Evolutionary conservation across 2,888 invertebrate genomes (phyloP).

Genomic region (Alcis repandata): DNA sequence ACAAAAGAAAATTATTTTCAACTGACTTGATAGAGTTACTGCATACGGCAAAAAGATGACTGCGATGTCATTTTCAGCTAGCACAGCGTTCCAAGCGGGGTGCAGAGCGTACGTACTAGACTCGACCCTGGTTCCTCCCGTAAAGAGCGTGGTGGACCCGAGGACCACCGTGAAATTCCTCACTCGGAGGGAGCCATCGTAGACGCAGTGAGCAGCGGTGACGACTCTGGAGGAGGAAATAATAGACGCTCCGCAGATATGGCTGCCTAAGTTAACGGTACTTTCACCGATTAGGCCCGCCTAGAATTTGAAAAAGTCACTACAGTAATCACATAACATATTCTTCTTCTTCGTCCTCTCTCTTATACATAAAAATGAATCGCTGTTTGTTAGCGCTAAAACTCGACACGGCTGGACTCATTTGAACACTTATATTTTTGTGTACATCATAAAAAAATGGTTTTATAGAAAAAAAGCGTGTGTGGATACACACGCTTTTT

Average conservation of each 20-base stretch:
- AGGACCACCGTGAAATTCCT: slow-evolving; percentile 61
- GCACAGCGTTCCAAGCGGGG: slow-evolving; percentile 54
- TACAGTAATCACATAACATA: no score
- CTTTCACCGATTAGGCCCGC: slow-evolving; percentile 40
- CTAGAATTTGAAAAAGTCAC: no score
- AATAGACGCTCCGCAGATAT: slow-evolving; percentile 65
- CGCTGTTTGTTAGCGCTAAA: no score
- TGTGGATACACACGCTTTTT: no score
- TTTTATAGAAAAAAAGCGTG: no score
- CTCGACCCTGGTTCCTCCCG: slow-evolving; percentile 61
- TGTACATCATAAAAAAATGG: no score
- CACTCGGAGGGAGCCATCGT: slow-evolving; percentile 63
- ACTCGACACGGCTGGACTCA: no score
- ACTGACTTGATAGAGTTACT: slow-evolving; percentile 49
- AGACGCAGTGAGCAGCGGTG: slow-evolving; percentile 69
- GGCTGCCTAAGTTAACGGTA: slow-evolving; percentile 34
- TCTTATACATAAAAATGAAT: no score
- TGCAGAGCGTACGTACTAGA: slow-evolving; percentile 59
- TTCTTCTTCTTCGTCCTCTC: no score
- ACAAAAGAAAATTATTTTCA: no score
- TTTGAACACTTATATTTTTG: no score
- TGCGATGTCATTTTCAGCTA: slow-evolving; percentile 64
- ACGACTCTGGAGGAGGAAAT: slow-evolving; percentile 49
- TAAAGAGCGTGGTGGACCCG: slow-evolving; percentile 62
- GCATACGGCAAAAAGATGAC: slow-evolving; percentile 39